Conservation (phyloP, 2,888 invertebrate genomes). For the Drosophila multiciliata region DNA sequence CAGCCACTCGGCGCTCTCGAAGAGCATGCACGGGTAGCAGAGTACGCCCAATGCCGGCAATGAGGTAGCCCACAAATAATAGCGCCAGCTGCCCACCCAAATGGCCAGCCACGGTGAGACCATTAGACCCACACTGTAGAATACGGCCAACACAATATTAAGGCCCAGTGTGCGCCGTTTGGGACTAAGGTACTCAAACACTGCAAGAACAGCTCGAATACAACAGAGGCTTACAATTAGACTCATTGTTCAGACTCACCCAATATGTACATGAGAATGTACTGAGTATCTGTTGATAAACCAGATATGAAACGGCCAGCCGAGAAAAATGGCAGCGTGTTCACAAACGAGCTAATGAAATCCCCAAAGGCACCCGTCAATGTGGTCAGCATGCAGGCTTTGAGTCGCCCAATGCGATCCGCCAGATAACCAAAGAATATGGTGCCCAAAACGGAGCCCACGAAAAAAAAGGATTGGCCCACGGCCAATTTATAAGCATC, state of each 20-base stretch:
- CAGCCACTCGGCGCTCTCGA: slow-evolving; percentile 88
- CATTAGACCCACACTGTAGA: slow-evolving; percentile 86
- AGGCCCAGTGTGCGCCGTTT: slow-evolving; percentile 87
- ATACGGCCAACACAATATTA: slow-evolving; percentile 86
- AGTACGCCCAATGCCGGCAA: slow-evolving; percentile 85
- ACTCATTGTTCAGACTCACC: slow-evolving; percentile 81
- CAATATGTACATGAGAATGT: slow-evolving; percentile 87
- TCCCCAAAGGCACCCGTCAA: slow-evolving; percentile 86
- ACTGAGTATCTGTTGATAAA: slow-evolving; percentile 87
- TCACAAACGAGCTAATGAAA: slow-evolving; percentile 85
- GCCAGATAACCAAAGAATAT: slow-evolving; percentile 87
- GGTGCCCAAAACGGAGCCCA: slow-evolving; percentile 87
- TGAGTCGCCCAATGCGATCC: slow-evolving; percentile 86
- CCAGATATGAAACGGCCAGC: slow-evolving; percentile 87
- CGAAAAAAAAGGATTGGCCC: slow-evolving; percentile 87
- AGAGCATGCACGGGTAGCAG: slow-evolving; percentile 86
- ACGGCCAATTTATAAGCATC: slow-evolving; percentile 86
- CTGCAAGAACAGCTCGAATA: slow-evolving; percentile 74
- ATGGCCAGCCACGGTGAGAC: slow-evolving; percentile 86
- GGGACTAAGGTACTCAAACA: slow-evolving; percentile 87
- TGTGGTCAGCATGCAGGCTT: slow-evolving; percentile 86
- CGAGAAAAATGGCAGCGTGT: slow-evolving; percentile 85
- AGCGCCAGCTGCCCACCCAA: slow-evolving; percentile 85
- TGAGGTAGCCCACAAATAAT: slow-evolving; percentile 85
- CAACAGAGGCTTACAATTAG: not conserved